These are phyloP conservation scores for Caenorhabditis brenneri DNA, from an alignment of 1,140 invertebrate genomes.

Conservation along the genomic window DNA sequence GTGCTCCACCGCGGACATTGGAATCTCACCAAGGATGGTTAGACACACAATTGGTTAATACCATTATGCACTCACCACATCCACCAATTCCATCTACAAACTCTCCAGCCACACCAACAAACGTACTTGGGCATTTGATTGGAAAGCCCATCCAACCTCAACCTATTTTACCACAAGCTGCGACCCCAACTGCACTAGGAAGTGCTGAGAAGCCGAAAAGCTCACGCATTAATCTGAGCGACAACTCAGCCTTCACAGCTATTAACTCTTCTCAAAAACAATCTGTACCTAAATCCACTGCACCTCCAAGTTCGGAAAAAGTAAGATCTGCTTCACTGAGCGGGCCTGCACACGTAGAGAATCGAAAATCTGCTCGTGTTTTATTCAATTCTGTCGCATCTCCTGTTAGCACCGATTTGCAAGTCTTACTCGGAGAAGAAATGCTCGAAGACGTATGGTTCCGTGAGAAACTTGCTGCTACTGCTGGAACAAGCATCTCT, in stretches of 20 bases:
- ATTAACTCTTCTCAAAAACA: slow-evolving; percentile 20
- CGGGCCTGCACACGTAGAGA: background rate
- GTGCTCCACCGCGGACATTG: no score
- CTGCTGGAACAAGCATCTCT: background rate
- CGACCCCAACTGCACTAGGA: background rate
- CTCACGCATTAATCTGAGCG: background rate
- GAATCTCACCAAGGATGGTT: slow-evolving; percentile 21
- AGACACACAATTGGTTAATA: background rate
- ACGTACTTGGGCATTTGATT: slow-evolving; percentile 1
- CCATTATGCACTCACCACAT: slow-evolving; percentile 14
- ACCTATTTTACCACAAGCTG: background rate
- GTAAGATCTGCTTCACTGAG: background rate
- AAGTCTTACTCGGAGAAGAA: background rate
- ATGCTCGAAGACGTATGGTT: background rate
- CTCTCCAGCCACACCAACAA: background rate
- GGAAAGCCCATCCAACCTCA: slow-evolving; percentile 28
- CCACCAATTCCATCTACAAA: background rate
- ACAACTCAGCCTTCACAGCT: slow-evolving; percentile 14
- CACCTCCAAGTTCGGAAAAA: background rate
- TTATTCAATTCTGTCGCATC: slow-evolving; percentile 11
- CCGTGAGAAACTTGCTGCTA: slow-evolving; percentile 6
- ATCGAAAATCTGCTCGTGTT: background rate
- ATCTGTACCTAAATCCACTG: slow-evolving; percentile 11
- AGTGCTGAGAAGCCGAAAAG: slow-evolving; percentile 28
- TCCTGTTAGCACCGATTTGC: background rate